phyloP scores from a whole-genome alignment of 2,113 vertebrate species.

The Herpailurus yagouaroundi region DNA sequence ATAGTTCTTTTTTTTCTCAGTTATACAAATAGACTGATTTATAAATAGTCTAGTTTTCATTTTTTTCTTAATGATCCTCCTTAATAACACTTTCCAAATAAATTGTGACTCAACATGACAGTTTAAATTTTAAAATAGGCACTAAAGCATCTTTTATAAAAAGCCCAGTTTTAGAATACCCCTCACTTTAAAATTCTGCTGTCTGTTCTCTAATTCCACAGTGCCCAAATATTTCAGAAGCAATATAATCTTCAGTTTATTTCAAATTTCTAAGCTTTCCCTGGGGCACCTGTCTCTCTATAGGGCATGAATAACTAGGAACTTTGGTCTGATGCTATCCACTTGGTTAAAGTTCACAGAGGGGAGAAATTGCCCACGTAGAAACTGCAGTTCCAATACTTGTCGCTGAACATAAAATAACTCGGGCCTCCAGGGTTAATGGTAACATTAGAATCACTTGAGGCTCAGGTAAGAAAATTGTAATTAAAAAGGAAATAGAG shows the following conservation, averaged over 20 bases:
- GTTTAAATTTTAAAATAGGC: constrained; percentile 52
- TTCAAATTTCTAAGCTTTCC: constrained; percentile 68
- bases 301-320: constrained; percentile 54
- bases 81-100: constrained; percentile 36
- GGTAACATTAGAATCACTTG: constrained; percentile 80
- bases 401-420: constrained; percentile 68
- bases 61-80: not conserved
- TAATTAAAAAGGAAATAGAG: constrained; percentile 83
- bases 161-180: constrained; percentile 25
- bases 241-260: constrained; percentile 73
- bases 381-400: constrained; percentile 57
- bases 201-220: constrained; percentile 64
- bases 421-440: constrained; percentile 75
- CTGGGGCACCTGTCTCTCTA: constrained; percentile 49
- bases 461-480: constrained; percentile 82
- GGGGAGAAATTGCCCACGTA: constrained; percentile 63
- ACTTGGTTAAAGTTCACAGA: constrained; percentile 65
- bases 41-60: not conserved
- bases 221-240: constrained; percentile 67
- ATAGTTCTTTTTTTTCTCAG: not conserved
- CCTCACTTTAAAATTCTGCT: constrained; percentile 60
- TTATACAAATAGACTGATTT: not conserved
- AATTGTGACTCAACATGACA: not conserved
- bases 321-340: constrained; percentile 56
- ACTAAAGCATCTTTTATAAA: not conserved